phyloP scores from a whole-genome alignment of 30 jellyfish, hydroid and myxozoan species.

The Turritopsis rubra region DNA sequence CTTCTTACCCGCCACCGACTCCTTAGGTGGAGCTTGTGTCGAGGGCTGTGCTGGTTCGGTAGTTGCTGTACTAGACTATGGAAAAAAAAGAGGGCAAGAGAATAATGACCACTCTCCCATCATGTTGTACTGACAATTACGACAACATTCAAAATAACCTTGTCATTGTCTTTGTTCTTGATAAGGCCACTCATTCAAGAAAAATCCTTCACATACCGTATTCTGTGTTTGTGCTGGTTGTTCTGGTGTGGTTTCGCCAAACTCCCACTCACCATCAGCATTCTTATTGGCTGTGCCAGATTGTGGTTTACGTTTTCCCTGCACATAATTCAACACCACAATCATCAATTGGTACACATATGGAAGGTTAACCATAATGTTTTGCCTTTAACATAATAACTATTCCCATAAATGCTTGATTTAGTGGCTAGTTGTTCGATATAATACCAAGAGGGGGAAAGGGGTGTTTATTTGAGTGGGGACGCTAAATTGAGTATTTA shows the following conservation, averaged over 20 bases:
- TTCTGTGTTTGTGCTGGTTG: not conserved
- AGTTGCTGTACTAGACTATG: not conserved
- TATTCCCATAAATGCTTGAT: no score
- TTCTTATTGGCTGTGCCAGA: constrained; percentile 21
- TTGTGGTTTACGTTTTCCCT: constrained; percentile 26
- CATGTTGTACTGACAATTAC: no score
- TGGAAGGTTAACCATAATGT: no score
- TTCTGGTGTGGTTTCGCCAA: constrained; percentile 4
- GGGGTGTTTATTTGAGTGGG: no score
- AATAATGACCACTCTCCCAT: not conserved
- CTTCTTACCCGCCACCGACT: not conserved
- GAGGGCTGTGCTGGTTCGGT: not conserved
- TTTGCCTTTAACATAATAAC: no score
- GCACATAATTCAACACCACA: not conserved
- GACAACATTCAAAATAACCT: no score
- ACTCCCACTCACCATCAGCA: constrained; percentile 36
- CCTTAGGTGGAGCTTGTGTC: not conserved
- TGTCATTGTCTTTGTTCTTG: no score
- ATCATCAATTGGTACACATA: no score
- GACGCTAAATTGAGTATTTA: no score
- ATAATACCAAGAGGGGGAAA: no score
- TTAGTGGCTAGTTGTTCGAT: no score
- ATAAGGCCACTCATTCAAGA: no score
- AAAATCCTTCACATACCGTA: not conserved
- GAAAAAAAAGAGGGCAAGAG: not conserved